A percentile compares a stretch with the other conserved stretches of the same genome.
phyloP scores from a whole-genome alignment of 2,888 invertebrate genomes.

The Perithous albicinctus region DNA sequence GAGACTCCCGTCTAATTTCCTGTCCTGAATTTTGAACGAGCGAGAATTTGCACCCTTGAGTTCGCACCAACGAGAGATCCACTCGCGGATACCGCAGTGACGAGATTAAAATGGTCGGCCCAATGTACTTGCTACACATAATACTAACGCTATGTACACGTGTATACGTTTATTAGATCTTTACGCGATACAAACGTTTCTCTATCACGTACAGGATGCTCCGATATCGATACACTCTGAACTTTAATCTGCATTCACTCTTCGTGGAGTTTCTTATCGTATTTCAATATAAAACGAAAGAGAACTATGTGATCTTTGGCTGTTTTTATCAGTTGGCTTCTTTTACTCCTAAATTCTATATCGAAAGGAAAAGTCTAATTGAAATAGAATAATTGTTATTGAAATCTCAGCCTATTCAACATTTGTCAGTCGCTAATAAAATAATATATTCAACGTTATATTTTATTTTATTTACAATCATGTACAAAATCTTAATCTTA shows the following conservation, averaged over 20 bases:
- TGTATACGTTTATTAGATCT: slow-evolving; percentile 53
- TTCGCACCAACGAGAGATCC: slow-evolving; percentile 77
- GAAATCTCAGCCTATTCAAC: too few species aligned
- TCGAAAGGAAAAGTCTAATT: too few species aligned
- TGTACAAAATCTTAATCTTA: too few species aligned
- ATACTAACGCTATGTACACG: slow-evolving; percentile 22
- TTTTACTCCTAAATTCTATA: too few species aligned
- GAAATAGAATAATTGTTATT: too few species aligned
- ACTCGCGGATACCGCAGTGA: slow-evolving; percentile 61
- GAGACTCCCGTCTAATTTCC: slow-evolving; percentile 82
- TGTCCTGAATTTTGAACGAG: slow-evolving; percentile 84
- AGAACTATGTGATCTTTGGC: too few species aligned
- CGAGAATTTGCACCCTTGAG: slow-evolving; percentile 83
- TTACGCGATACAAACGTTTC: slow-evolving; percentile 26
- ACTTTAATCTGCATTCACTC: slow-evolving; percentile 35
- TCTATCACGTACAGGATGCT: slow-evolving; percentile 10
- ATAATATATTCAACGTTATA: too few species aligned
- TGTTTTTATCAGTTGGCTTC: neutral
- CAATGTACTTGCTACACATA: slow-evolving; percentile 17
- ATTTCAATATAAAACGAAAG: neutral
- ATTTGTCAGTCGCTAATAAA: too few species aligned
- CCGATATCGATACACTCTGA: slow-evolving; percentile 18
- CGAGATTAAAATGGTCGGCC: slow-evolving; percentile 63
- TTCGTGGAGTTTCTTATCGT: slow-evolving; percentile 14
- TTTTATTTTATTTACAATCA: too few species aligned